Percentiles rank a stretch among this genome's conserved stretches.
These are phyloP conservation scores for Sebastes trivittatus DNA, from an alignment of 2,797 vertebrate genomes.

Conservation along the genomic window DNA sequence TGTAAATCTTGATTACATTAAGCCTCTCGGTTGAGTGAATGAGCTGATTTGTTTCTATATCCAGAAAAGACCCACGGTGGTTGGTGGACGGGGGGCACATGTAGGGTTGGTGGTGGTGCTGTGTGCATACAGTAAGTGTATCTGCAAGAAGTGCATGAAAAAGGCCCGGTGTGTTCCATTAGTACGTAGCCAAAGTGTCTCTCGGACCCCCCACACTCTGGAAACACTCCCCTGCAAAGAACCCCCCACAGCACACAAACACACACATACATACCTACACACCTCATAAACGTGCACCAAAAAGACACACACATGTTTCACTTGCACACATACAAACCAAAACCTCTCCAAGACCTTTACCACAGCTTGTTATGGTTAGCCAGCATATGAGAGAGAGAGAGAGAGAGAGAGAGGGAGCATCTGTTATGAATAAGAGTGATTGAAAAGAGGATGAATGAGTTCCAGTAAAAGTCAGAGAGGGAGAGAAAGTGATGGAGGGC, in stretches of 20 bases:
- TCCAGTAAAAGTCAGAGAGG: conserved; percentile 40
- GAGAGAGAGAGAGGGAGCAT: conserved; percentile 33
- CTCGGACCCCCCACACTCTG: conserved; percentile 49
- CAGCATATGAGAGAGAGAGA: background rate
- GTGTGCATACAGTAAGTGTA: background rate
- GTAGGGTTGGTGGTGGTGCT: background rate
- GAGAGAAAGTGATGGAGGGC: conserved; percentile 18
- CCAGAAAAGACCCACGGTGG: conserved; percentile 27
- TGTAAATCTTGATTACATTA: conserved; percentile 56
- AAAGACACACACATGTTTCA: conserved; percentile 14
- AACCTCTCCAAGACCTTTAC: conserved; percentile 46
- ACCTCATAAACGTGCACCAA: background rate
- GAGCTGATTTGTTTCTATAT: conserved; percentile 51
- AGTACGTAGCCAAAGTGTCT: conserved; percentile 30
- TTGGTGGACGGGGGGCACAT: background rate
- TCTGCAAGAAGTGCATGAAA: background rate
- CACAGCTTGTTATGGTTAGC: conserved; percentile 68
- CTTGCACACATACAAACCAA: conserved; percentile 36
- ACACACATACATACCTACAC: background rate
- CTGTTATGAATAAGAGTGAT: conserved; percentile 63
- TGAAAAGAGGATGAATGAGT: conserved; percentile 45
- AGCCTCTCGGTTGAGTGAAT: conserved; percentile 27
- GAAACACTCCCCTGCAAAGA: conserved; percentile 67
- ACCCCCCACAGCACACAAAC: conserved; percentile 1
- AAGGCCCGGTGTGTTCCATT: conserved; percentile 23